Evolutionary conservation across 2,888 invertebrate species (phyloP).

Genomic region (Drosophila anomelani): DNA sequence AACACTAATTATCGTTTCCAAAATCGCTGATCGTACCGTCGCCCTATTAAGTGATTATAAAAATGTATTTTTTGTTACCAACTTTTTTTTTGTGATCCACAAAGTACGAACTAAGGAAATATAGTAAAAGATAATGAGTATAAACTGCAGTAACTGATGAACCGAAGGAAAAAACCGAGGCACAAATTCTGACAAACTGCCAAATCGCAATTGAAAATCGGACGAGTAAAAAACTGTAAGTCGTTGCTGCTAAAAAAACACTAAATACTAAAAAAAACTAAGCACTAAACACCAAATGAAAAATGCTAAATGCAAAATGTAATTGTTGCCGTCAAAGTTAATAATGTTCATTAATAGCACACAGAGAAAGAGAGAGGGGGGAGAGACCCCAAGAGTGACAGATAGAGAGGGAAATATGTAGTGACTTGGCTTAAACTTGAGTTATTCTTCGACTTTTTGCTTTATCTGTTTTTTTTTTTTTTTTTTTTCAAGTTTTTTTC

Average conservation of each 20-base stretch:
- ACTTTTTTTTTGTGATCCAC: conserved; percentile 28
- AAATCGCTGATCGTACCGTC: conserved; percentile 1
- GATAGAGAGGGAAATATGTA: background rate
- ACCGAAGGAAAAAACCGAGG: conserved; percentile 16
- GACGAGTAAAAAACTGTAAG: conserved; percentile 63
- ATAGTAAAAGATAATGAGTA: background rate
- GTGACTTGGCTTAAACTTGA: conserved; percentile 33
- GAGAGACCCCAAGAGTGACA: too few relatives aligned
- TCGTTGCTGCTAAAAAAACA: conserved; percentile 28
- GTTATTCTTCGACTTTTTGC: conserved; percentile 28
- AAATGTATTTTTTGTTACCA: conserved; percentile 28
- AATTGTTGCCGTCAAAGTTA: conserved; percentile 40
- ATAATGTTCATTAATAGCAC: conserved; percentile 44
- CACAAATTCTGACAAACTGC: conserved; percentile 44
- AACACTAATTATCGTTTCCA: background rate
- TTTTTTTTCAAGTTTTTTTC: conserved; percentile 24
- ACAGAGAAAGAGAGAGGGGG: background rate
- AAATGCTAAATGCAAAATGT: conserved; percentile 26
- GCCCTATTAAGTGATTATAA: conserved; percentile 7
- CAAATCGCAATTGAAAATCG: conserved; percentile 53
- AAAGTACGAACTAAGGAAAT: background rate
- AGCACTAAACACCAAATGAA: conserved; percentile 13
- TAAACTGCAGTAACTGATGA: conserved; percentile 21
- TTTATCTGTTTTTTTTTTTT: conserved; percentile 3
- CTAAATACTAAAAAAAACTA: background rate